Conservation (phyloP, 2,888 invertebrate species). For the Cephus runcator region DNA sequence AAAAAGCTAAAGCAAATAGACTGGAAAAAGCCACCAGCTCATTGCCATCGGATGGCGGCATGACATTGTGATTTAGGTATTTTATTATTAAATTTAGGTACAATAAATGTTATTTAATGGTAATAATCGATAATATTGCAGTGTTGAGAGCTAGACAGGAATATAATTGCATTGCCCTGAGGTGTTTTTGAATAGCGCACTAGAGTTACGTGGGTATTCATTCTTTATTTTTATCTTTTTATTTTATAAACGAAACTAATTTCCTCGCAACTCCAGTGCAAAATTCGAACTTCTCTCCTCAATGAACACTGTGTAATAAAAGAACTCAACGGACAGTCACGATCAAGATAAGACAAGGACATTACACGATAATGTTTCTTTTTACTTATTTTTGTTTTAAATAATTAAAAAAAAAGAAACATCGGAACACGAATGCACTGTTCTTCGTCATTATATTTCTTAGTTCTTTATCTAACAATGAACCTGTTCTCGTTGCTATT, state of each 20-base stretch:
- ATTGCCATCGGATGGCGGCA: conserved; percentile 38
- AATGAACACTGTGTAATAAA: neutral
- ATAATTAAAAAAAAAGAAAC: neutral
- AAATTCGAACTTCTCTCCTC: neutral
- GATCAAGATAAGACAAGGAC: neutral
- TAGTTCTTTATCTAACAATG: conserved; percentile 1
- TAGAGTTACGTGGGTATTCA: neutral
- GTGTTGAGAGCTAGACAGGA: conserved; percentile 42
- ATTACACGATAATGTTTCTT: neutral
- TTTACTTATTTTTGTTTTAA: conserved; percentile 2
- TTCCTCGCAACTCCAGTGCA: neutral
- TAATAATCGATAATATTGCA: conserved; percentile 53
- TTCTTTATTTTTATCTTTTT: conserved; percentile 8
- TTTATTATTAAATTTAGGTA: conserved; percentile 60
- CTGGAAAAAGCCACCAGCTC: conserved; percentile 19
- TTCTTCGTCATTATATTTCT: neutral
- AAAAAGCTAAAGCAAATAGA: conserved; percentile 9
- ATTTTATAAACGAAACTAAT: neutral
- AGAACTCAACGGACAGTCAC: neutral
- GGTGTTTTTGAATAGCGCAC: neutral
- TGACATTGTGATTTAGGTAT: conserved; percentile 61
- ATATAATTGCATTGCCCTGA: conserved; percentile 18
- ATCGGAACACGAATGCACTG: neutral
- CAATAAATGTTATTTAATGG: conserved; percentile 60
- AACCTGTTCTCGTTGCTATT: conserved; percentile 43